Evolutionary conservation across 2,797 vertebrate species (phyloP), one percentile per base, ranked within the genome.

Genomic region (Hirundo rustica): DNA sequence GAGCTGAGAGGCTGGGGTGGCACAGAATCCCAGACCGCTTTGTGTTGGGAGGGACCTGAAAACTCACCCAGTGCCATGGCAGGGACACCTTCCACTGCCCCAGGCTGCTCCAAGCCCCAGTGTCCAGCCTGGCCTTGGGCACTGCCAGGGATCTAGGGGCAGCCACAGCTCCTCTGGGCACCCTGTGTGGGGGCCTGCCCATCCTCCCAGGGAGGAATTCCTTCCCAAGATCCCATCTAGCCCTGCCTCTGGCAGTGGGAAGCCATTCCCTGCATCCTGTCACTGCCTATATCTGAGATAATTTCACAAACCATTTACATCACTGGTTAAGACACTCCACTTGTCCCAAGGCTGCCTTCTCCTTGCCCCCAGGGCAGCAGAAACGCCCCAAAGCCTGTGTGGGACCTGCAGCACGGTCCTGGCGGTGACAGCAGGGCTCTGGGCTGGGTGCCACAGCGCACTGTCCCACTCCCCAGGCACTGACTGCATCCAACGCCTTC

Each of bases 71-170:
- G 23, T 45, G 3, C 38, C 54, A 38, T 13, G 22, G 23, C 64
- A 76, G 64, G 47, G 55, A 47, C 72, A 34, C 25, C 34, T 86
- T 0, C 48, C 40, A 34, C 34, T 30, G 2, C 4, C 6, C 30
- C 42, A 34, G 40, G 64, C 0, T 54, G 57, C 29, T 70, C 62
- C 61, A 5, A 27, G 11, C 16, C 16, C 44, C n/a, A n/a, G n/a
- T 0, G 0, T 58, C 51, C 62, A 76, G 0, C 16, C 29, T 53
- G 47, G 13, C n/a, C 29, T 54, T 8, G 29, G 20, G 0, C 40
- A n/a, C n/a, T 76, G 0, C 47, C 54, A 61, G 71, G 62, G 45
- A 27, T 53, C n/a, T 42, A 32, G 42, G 42, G 44, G 29, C 42
- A 57, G 64, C 23, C 40, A 5, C 72, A 60, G 54, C 53, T 44